Evolutionary conservation across 2,797 vertebrate genomes (phyloP).

Genomic region (Lepus townsendii): DNA sequence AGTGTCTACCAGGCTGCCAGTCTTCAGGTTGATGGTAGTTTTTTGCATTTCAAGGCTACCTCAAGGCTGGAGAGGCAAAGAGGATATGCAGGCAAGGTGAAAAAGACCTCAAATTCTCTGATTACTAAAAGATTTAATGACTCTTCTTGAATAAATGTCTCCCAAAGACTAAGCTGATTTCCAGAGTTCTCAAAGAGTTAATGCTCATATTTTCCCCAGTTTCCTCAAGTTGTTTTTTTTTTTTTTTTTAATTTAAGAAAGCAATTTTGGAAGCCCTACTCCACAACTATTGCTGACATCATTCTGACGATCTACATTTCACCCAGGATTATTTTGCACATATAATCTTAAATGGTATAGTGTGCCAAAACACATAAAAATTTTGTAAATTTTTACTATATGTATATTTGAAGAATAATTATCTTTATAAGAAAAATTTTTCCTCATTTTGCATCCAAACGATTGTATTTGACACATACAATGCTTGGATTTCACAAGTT

Average conservation of each 20-base stretch:
- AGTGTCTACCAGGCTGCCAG: background rate
- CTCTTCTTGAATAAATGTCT: slow-evolving; percentile 12
- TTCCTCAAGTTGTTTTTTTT: too few relatives aligned
- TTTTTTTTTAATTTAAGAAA: background rate
- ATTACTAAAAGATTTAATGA: background rate
- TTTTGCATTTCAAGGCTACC: background rate
- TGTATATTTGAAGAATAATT: background rate
- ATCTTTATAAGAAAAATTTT: background rate
- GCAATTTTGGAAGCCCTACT: background rate
- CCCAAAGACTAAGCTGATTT: background rate
- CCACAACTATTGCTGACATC: background rate
- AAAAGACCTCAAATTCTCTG: background rate
- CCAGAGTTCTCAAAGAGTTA: background rate
- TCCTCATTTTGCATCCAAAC: background rate
- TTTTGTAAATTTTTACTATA: background rate
- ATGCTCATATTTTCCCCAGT: too few relatives aligned
- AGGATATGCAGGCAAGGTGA: background rate
- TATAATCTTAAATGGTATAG: background rate
- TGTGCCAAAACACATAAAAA: background rate
- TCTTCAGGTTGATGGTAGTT: background rate
- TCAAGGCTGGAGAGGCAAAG: background rate
- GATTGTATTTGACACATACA: background rate
- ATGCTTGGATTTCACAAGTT: background rate
- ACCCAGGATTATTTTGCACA: background rate
- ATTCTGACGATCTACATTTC: background rate